Evolutionary conservation across 1,140 invertebrate species (phyloP), one percentile per base, ranked within the genome.

Genomic region (Drosophila lacteicornis): DNA sequence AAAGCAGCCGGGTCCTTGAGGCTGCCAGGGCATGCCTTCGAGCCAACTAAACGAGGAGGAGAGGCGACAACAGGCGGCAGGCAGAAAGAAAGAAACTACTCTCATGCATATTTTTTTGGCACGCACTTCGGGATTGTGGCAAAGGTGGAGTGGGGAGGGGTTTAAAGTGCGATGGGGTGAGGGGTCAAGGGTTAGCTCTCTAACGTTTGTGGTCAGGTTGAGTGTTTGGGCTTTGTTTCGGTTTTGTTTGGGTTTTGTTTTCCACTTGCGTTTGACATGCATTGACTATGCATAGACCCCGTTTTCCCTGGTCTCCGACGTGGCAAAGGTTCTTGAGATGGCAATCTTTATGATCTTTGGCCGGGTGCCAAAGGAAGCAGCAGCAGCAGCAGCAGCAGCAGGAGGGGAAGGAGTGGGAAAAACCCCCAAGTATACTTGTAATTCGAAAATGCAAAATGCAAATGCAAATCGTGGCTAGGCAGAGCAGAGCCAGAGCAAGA

Each of bases 201-300:
- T 38, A 70, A 46, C 66, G 53, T 77, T 86, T 86, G 83, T 88
- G 83, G 83, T 88, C 83, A 82, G 83, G 83, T 66, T 66, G 86
- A 73, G 66, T 70, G 59, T 80, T 80, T 87, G 60, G 70, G 76
- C 73, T 73, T 73, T 73, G 69, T 73, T 73, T 73, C 67, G 69
- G 67, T 66, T 83, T 85, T 80, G 77, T 83, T 83, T 63, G 68
- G 80, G 47, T 58, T 75, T 75, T 65, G 66, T 71, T 87, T 87
- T 82, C 36, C 66, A 81, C 62, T 86, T 82, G 83, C 82, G 82
- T 86, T 86, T 86, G 84, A 86, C 83, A 86, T 86, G 83, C 83
- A 86, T 86, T 80, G 84, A 82, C 83, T 86, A 79, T 82, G 82
- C 82, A 85, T 84, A 78, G 75, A 43, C 59, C 59, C 51, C 55